A percentile compares a stretch with the other conserved stretches of the same genome.
phyloP scores from a whole-genome alignment of 2,113 vertebrate species.

The Aythya baeri region DNA sequence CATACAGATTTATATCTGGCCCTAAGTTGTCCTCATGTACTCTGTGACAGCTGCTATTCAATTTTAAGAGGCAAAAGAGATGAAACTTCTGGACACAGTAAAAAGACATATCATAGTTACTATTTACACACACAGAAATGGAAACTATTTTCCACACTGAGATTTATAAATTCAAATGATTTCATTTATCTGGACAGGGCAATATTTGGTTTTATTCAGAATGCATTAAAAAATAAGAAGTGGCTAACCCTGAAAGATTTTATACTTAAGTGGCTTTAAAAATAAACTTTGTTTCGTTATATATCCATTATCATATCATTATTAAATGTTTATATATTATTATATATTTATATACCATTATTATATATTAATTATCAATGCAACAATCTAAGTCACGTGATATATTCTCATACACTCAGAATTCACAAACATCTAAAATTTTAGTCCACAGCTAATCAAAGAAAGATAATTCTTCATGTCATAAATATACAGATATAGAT shows the following conservation, averaged over 20 bases:
- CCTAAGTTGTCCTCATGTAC: not conserved
- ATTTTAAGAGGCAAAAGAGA: not conserved
- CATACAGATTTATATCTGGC: not conserved
- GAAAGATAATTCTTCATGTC: conserved; percentile 20
- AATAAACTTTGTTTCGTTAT: not conserved
- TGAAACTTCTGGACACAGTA: not conserved
- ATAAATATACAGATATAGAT: not conserved
- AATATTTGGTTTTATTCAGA: conserved; percentile 28
- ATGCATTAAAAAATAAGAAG: conserved; percentile 48
- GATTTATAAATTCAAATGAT: not conserved
- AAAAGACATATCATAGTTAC: not conserved
- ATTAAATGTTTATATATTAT: no score
- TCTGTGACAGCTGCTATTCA: not conserved
- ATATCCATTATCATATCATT: no score
- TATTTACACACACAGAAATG: not conserved
- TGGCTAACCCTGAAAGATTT: conserved; percentile 1
- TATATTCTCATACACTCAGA: conserved; percentile 11
- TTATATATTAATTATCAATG: not conserved
- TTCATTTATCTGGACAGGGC: not conserved
- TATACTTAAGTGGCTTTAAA: conserved; percentile 14
- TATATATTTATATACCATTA: no score
- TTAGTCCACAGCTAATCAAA: conserved; percentile 20
- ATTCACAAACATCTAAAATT: conserved; percentile 12
- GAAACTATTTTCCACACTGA: not conserved
- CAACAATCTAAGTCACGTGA: not conserved